phyloP scores from a whole-genome alignment of 1,140 invertebrate genomes.

The Ruditapes philippinarum region DNA sequence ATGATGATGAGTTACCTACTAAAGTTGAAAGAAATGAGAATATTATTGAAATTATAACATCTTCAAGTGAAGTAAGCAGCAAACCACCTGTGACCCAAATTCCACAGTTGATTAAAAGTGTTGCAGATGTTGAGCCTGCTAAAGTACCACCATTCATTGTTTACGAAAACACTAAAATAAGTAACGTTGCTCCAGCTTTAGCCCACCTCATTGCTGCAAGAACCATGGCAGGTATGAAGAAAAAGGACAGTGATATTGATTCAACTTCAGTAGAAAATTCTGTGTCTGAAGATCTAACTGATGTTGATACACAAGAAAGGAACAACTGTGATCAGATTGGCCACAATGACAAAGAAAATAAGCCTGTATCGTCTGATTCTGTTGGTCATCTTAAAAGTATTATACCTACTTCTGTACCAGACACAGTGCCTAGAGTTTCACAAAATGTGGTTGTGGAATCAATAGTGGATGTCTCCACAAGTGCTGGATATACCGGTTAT shows the following conservation, averaged over 20 bases:
- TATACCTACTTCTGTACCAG: neutral
- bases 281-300: constrained; percentile 14
- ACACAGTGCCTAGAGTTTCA: neutral
- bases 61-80: neutral
- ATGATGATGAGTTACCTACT: constrained; percentile 74
- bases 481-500: constrained; percentile 38
- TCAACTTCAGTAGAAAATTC: neutral
- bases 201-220: constrained; percentile 71
- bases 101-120: neutral
- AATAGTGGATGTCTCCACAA: constrained; percentile 68
- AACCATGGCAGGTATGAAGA: constrained; percentile 64
- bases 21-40: neutral
- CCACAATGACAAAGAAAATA: neutral
- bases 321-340: neutral
- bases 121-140: neutral
- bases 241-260: constrained; percentile 4
- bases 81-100: neutral
- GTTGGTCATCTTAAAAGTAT: neutral
- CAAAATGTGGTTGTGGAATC: constrained; percentile 81
- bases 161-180: constrained; percentile 59
- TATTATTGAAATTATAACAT: neutral
- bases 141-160: constrained; percentile 51
- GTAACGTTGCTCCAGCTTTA: constrained; percentile 70
- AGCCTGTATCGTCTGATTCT: neutral
- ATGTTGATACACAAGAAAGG: constrained; percentile 18